Conservation (phyloP, 2,888 invertebrate genomes). For the Papilio elwesi region DNA sequence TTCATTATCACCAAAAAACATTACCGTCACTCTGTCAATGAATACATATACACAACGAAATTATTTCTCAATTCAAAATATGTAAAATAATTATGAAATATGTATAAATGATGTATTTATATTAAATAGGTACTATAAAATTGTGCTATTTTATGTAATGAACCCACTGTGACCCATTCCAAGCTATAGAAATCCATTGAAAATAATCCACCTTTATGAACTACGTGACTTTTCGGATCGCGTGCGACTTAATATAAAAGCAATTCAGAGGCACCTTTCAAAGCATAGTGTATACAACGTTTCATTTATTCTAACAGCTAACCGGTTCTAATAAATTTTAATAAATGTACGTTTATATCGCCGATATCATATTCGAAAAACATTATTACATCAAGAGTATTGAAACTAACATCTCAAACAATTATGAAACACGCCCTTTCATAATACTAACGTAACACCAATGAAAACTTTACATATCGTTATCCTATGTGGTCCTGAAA, state of each 20-base stretch:
- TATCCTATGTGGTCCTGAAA: not conserved
- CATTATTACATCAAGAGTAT: not conserved
- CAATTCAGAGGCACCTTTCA: slow-evolving; percentile 21
- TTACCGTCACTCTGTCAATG: too few relatives aligned
- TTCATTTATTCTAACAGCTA: slow-evolving; percentile 7
- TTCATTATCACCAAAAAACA: too few relatives aligned
- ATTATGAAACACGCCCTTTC: not conserved
- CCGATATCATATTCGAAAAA: too few relatives aligned
- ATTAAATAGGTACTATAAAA: not conserved
- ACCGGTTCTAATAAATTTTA: slow-evolving; percentile 2
- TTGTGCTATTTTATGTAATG: slow-evolving; percentile 7
- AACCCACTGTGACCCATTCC: slow-evolving; percentile 18
- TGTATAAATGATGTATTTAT: not conserved
- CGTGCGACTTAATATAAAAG: slow-evolving; percentile 34
- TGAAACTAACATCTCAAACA: not conserved
- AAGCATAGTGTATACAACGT: not conserved
- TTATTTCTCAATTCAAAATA: too few relatives aligned
- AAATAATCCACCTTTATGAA: slow-evolving; percentile 30
- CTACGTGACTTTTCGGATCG: slow-evolving; percentile 34
- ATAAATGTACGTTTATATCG: not conserved
- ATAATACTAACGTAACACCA: too few relatives aligned
- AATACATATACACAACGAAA: too few relatives aligned
- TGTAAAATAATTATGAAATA: not conserved
- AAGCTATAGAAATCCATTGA: slow-evolving; percentile 19
- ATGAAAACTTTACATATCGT: too few relatives aligned